Evolutionary conservation across 2,113 vertebrate species (phyloP), one percentile per base, ranked within the genome.

Genomic region (Misgurnus mizolepis): DNA sequence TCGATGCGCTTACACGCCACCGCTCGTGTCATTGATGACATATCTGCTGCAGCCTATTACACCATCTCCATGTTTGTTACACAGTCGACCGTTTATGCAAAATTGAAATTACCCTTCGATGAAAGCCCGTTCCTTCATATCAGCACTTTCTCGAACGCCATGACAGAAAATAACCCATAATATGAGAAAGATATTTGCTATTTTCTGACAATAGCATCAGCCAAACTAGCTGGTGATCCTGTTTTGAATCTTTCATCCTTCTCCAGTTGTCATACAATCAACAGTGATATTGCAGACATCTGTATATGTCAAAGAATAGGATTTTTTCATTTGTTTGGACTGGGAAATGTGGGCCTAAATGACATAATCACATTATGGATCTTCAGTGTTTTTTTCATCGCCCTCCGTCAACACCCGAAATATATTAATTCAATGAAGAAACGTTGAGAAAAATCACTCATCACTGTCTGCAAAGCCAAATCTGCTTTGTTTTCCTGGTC

Each of bases 231-330:
- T 70, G 68, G 8, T 64, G 61, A 67, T 68, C 70, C 80, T 47
- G 22, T 61, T 69, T 65, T 73, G 47, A 82, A 79, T 84, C 80
- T 77, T 78, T 82, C 80, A 82, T 76, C 64, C 70, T 65, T 67
- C 67, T 40, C 49, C 49, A 82, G 70, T 79, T 84, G 80, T 84
- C 80, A 84, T 56, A 73, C 49, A 81, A 83, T 79, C 82, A 67
- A 67, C 79, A 81, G 49, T 66, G 67, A 86, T 84, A 84, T 83
- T 86, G 71, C 79, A 86, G 76, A 86, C 84, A 86, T 86, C 80
- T 82, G 69, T 80, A 72, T 73, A 65, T 73, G 84, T 79, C 82
- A 86, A 61, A 67, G 67, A 81, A 82, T 47, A 83, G 55, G 55
- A 75, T 68, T 45, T 76, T 79, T 67, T 82, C 76, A 79, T 79